Conservation (phyloP, 2,797 vertebrate species). For the Muraenolepis orangiensis region DNA sequence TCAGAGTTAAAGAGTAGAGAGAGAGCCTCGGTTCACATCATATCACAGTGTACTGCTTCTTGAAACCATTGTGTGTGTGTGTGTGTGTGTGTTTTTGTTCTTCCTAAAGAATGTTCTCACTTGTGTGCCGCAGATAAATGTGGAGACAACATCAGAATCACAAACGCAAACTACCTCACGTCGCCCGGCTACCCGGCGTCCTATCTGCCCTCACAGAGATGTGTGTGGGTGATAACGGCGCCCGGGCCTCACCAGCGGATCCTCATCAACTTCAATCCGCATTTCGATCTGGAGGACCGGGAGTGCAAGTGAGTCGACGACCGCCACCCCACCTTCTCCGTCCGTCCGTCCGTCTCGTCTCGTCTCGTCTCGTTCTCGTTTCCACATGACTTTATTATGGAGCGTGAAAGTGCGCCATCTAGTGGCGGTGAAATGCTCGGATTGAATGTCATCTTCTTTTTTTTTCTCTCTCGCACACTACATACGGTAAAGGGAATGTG, state of each 20-base stretch:
- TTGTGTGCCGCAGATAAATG: conserved; percentile 84
- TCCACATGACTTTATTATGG: conserved; percentile 36
- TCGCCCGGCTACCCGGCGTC: conserved; percentile 92
- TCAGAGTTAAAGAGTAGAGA: too few species aligned
- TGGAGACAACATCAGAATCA: conserved; percentile 89
- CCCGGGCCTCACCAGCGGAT: conserved; percentile 92
- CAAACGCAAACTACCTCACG: conserved; percentile 89
- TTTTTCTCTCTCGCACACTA: too few species aligned
- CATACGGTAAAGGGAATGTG: conserved; percentile 38
- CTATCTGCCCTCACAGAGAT: conserved; percentile 88
- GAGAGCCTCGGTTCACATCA: too few species aligned
- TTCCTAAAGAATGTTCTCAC: background rate
- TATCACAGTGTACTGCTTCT: too few species aligned
- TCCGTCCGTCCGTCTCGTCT: background rate
- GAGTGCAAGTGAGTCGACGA: conserved; percentile 92
- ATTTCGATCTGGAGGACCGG: conserved; percentile 97
- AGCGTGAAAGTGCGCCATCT: conserved; percentile 74
- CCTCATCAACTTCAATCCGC: conserved; percentile 99
- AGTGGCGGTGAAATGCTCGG: conserved; percentile 36
- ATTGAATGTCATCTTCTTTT: conserved; percentile 5
- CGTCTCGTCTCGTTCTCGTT: background rate
- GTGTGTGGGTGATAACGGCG: conserved; percentile 93
- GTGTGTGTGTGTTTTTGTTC: too few species aligned
- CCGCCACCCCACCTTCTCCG: conserved; percentile 21
- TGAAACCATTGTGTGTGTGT: too few species aligned